A percentile compares a stretch with the other conserved stretches of the same genome.
phyloP scores from a whole-genome alignment of 2,797 vertebrate species.

The Manis javanica region DNA sequence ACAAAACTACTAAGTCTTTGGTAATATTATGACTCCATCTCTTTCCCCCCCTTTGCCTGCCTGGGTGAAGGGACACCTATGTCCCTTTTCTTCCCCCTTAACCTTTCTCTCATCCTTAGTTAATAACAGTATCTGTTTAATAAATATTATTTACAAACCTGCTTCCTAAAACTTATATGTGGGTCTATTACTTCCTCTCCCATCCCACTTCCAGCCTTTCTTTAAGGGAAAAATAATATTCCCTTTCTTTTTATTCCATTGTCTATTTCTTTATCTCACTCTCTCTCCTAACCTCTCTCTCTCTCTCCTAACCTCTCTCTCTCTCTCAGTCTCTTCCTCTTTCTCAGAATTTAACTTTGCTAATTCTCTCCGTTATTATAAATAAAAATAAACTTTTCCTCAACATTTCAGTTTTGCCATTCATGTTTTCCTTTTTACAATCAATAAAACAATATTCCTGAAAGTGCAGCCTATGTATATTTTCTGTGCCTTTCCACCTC shows the following conservation, averaged over 20 bases:
- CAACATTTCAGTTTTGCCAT: not conserved
- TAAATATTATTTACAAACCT: not conserved
- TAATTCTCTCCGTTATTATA: not conserved
- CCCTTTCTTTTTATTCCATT: not conserved
- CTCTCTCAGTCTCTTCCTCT: not conserved
- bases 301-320: not conserved
- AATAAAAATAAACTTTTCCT: not conserved
- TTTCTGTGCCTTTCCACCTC: not conserved
- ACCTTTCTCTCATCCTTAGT: not conserved
- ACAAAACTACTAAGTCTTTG: not conserved
- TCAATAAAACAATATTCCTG: not conserved
- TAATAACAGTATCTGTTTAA: not conserved
- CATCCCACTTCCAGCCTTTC: not conserved
- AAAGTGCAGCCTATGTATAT: not conserved
- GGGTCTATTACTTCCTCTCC: not conserved
- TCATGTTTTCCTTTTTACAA: not conserved
- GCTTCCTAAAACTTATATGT: not conserved
- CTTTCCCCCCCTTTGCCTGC: not conserved
- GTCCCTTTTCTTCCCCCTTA: not conserved
- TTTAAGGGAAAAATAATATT: too few species aligned
- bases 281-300: not conserved
- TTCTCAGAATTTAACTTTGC: not conserved
- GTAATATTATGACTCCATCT: not conserved
- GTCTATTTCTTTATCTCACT: accelerated
- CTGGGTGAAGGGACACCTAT: not conserved